Base-by-base conservation (phyloP, 2,113 vertebrate species). In the Perognathus longimembris region DNA sequence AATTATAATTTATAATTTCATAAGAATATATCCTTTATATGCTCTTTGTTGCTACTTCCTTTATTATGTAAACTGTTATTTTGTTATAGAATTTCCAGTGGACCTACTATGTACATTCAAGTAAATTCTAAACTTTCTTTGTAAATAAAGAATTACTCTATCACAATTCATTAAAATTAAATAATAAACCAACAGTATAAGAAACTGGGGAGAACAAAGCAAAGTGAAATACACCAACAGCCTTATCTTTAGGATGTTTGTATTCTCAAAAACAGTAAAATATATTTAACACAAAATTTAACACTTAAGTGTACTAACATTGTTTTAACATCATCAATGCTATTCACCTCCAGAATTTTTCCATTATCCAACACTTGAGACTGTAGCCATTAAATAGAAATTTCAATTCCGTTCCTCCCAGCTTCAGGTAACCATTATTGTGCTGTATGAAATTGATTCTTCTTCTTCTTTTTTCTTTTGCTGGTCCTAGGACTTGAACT, bases 1-100 rank as follows among this genome's bases (percentile, higher is more conserved):
- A 89, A 83, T 87, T 87, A 74, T 87, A 78, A 82, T 57, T 64
- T 71, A 22, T 57, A 91, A n/a, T 86, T 81, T 22, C 22, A 66
- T 14, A 85, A 89, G 4, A 88, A 40, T 74, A 89, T 74, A 83
- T 93, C 74, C 22, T 71, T 66, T 63, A 82, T 45, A 76, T 88
- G 84, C 90, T 64, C 66, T 54, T 75, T 18, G 22, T 21, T 64
- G 80, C 32, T 76, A 66, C 5, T 3, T 69, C 70, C 17, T 18
- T 59, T 64, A 76, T 21, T 66, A 89, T 61, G 81, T 26, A 79
- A 59, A 79, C 54, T 83, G 7, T 69, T 30, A 17, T 21, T 83
- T 84, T 88, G 6, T 76, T 85, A 63, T 0, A 85, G 30, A 71
- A 89, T 76, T 81, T 93, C 34, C 40, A 63, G 54, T 59, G 67